Base-by-base conservation (phyloP, 2,888 invertebrate genomes). In the Drosophila helvetica region DNA sequence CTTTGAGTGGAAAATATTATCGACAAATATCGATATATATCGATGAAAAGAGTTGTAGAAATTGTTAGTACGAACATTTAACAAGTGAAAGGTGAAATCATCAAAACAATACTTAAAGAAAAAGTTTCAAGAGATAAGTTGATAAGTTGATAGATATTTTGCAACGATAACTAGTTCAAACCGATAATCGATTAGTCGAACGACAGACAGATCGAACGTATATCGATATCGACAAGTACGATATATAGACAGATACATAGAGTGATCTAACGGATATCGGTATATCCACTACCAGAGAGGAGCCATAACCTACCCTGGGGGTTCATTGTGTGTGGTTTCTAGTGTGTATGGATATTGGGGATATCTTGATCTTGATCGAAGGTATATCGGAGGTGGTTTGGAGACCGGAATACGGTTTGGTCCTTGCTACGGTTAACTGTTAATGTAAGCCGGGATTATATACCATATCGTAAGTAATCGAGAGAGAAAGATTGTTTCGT, bases 391-490 rank as follows among this genome's bases (percentile, higher is more conserved):
- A 53, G 51, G 48, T 59, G 38, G 51, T 79, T 45, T 60, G 42
- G 38, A 76, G 86, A 81, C 87, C 90, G 80, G 91, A 91, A 91
- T 91, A 91, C 92, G 90, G 90, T 91, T 91, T 91, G 91, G 91
- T 83, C 92, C 90, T 91, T 91, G 91, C 91, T 82, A 71, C 78
- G 76, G 79, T 71, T 67, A 84, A 90, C 86, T 83, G 84, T 86
- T 85, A 82, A 91, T 80, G 88, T 81, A 77, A 84, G 79, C 74
- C 72, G 64, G 80, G 76, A 85, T 88, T 88, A 83, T 76, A 80
- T 75, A 74, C 55, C 69, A 79, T 56, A 70, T 38, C n/a, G 38
- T 38, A 7, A 38, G 38, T 38, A n/a, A n/a, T 38, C 38, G 48
- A 62, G 30, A 30, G 30, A 30, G 30, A 30, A 42, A 19, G 33